phyloP scores from a whole-genome alignment of 2,797 vertebrate genomes.

The Sorex maritimensis region DNA sequence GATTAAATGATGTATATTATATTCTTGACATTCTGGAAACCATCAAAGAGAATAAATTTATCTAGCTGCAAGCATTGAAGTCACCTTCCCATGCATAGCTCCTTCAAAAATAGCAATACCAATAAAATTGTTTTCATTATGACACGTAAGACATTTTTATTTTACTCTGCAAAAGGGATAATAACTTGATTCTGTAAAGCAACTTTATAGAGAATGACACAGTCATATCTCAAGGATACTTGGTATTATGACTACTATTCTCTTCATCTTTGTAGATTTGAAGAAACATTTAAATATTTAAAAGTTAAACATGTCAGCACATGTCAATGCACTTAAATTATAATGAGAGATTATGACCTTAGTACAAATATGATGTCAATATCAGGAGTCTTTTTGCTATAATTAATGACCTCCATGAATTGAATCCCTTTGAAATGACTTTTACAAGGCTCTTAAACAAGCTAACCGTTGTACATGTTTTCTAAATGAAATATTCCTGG shows the following conservation, averaged over 20 bases:
- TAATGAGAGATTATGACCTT: conserved; percentile 76
- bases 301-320: conserved; percentile 66
- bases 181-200: not conserved
- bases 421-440: conserved; percentile 78
- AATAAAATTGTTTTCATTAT: not conserved
- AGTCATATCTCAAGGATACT: conserved; percentile 70
- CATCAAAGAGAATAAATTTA: not conserved
- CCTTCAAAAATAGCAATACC: not conserved
- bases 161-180: not conserved
- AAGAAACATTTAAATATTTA: conserved; percentile 74
- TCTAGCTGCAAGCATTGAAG: not conserved
- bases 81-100: not conserved
- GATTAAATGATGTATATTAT: not conserved
- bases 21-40: not conserved
- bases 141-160: not conserved
- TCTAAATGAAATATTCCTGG: conserved; percentile 63
- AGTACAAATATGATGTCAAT: conserved; percentile 73
- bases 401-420: conserved; percentile 64
- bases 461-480: conserved; percentile 26
- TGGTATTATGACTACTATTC: not conserved
- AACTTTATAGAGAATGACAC: not conserved
- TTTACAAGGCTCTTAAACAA: conserved; percentile 67
- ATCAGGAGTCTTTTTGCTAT: conserved; percentile 68
- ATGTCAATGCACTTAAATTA: conserved; percentile 74
- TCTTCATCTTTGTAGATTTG: conserved; percentile 53